Percentiles rank a stretch among this genome's conserved stretches.
Conservation (phyloP, 2,888 invertebrate species). For the Phalera bucephala region DNA sequence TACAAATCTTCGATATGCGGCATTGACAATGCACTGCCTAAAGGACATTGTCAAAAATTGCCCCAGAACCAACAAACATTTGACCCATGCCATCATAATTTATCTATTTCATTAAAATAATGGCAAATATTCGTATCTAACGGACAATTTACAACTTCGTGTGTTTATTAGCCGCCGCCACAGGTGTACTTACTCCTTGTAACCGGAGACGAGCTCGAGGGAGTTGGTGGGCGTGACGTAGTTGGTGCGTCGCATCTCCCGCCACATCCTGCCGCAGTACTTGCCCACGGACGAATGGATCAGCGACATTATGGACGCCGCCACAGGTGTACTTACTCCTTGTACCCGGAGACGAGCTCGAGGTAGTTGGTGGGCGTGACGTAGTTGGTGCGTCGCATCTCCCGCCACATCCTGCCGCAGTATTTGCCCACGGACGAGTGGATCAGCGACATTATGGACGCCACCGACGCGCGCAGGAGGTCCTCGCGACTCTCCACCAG, state of each 20-base stretch:
- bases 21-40: no score
- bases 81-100: no score
- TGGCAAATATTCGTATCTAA: no score
- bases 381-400: constrained; percentile 92
- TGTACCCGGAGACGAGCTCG: constrained; percentile 92
- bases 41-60: no score
- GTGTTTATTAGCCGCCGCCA: no score
- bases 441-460: constrained; percentile 90
- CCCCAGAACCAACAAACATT: no score
- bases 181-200: constrained; percentile 87
- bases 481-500: constrained; percentile 82
- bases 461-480: constrained; percentile 84
- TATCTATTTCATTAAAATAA: no score
- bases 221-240: constrained; percentile 96
- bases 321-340: constrained; percentile 86
- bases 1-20: no score
- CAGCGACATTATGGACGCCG: constrained; percentile 89
- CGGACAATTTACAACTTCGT: no score
- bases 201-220: constrained; percentile 92
- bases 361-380: constrained; percentile 95
- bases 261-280: constrained; percentile 88
- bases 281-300: constrained; percentile 92
- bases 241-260: constrained; percentile 90
- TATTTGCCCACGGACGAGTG: constrained; percentile 91
- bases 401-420: constrained; percentile 88